These are phyloP conservation scores for Rhogogaster chlorosoma DNA, from an alignment of 2,888 invertebrate species.

Conservation along the genomic window DNA sequence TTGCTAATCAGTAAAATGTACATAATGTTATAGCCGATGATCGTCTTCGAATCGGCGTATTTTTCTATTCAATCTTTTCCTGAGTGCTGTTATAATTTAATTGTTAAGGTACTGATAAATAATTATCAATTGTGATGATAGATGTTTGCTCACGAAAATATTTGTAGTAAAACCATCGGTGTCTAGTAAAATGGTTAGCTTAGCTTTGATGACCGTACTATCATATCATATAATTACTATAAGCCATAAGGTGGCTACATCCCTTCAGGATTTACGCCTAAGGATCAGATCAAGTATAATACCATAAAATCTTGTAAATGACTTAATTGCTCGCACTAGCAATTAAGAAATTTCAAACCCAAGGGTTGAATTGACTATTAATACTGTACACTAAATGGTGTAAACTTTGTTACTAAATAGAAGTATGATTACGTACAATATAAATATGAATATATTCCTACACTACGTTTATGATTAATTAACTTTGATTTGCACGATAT, in stretches of 20 bases:
- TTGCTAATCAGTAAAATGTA: not conserved
- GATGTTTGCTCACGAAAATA: not conserved
- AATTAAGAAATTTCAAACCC: not conserved
- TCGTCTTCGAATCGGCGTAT: conserved; percentile 9
- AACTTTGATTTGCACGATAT: conserved; percentile 8
- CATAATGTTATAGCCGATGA: not conserved
- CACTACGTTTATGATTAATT: not conserved
- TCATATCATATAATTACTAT: not conserved
- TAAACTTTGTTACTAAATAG: conserved; percentile 13
- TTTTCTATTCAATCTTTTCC: conserved; percentile 29
- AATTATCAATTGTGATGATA: not conserved
- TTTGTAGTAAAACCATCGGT: not conserved
- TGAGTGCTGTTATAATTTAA: conserved; percentile 3
- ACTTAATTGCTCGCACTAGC: not conserved
- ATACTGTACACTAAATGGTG: not conserved
- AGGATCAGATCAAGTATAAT: not conserved
- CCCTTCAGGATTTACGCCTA: too few species aligned
- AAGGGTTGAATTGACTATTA: not conserved
- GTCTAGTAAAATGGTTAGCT: not conserved
- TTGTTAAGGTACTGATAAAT: not conserved
- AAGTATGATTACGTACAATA: not conserved
- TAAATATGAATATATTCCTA: not conserved
- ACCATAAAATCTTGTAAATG: not conserved
- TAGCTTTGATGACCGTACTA: not conserved
- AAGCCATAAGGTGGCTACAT: too few species aligned